A percentile compares a stretch with the other conserved stretches of the same genome.
Evolutionary conservation across 2,888 invertebrate species (phyloP).

Genomic region (Asteroscopus sphinx): DNA sequence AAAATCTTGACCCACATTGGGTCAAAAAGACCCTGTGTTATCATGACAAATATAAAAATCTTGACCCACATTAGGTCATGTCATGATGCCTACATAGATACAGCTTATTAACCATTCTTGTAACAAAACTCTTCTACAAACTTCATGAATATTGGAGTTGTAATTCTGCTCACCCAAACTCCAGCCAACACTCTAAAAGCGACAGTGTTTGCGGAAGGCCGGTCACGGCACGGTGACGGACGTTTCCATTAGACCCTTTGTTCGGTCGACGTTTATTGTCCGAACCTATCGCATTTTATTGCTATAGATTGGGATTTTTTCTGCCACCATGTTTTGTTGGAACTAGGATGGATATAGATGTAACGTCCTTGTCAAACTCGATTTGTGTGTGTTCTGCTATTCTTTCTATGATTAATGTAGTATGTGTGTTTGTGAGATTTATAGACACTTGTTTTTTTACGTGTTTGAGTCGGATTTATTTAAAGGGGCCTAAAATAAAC

Average conservation of each 20-base stretch:
- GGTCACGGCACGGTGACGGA: constrained; percentile 53
- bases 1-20: no score
- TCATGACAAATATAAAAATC: no score
- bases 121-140: background rate
- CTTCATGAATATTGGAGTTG: constrained; percentile 19
- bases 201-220: constrained; percentile 33
- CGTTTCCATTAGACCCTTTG: constrained; percentile 65
- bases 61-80: no score
- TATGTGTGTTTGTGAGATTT: no score
- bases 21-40: no score
- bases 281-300: constrained; percentile 51
- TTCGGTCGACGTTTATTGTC: constrained; percentile 58
- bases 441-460: no score
- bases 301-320: constrained; percentile 52
- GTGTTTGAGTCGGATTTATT: no score
- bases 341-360: constrained; percentile 36
- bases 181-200: constrained; percentile 5
- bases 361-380: constrained; percentile 40
- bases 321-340: constrained; percentile 35
- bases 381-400: constrained; percentile 31
- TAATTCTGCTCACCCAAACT: constrained; percentile 8
- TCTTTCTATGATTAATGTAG: no score
- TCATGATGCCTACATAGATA: background rate
- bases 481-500: no score
- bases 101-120: background rate